Percentiles rank a stretch among this genome's conserved stretches.
These are phyloP conservation scores for Atethmia centrago DNA, from an alignment of 2,888 invertebrate genomes.

Conservation along the genomic window DNA sequence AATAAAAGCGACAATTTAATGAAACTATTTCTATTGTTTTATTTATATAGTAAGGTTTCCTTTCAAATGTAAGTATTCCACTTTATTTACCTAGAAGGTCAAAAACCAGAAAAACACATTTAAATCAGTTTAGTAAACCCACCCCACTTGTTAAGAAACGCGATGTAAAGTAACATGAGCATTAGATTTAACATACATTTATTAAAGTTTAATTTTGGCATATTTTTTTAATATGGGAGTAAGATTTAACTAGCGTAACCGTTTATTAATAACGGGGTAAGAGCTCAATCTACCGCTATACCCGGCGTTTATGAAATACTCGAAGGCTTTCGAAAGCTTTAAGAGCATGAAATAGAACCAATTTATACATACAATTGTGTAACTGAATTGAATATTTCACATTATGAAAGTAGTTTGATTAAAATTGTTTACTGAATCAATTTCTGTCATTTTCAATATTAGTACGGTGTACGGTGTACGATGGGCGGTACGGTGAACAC, in stretches of 20 bases:
- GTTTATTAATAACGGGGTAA: background rate
- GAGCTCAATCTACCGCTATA: background rate
- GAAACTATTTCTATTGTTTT: slow-evolving; percentile 77
- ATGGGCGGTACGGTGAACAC: no score
- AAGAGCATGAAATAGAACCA: background rate
- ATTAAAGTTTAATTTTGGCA: background rate
- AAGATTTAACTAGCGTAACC: no score
- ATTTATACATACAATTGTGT: no score
- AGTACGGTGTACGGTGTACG: no score
- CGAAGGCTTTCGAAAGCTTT: background rate
- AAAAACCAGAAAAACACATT: background rate
- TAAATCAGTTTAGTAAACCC: background rate
- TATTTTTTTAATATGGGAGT: no score
- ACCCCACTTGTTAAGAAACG: no score
- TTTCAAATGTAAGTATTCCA: background rate
- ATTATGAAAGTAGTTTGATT: no score
- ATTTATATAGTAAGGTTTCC: slow-evolving; percentile 50
- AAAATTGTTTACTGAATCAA: no score
- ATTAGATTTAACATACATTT: background rate
- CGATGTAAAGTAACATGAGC: background rate
- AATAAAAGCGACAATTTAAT: slow-evolving; percentile 86
- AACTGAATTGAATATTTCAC: no score
- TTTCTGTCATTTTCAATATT: no score
- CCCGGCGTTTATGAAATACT: background rate
- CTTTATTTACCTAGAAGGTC: background rate